phyloP scores from a whole-genome alignment of 2,888 invertebrate species.

The Ophion ventricosus region DNA sequence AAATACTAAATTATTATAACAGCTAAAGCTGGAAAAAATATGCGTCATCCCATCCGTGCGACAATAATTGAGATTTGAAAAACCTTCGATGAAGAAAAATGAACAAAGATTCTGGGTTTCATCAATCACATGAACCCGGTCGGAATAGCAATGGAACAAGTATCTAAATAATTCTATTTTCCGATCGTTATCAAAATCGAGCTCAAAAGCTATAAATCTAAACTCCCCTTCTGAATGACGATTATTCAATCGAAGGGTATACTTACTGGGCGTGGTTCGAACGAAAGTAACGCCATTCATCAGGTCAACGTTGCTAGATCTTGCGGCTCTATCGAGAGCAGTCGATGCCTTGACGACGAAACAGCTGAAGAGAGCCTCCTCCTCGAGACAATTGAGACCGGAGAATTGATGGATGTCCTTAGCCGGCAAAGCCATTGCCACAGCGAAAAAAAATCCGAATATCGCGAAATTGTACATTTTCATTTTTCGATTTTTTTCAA shows the following conservation, averaged over 20 bases:
- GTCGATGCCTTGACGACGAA: slow-evolving; percentile 86
- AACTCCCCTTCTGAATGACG: no score
- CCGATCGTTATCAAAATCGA: no score
- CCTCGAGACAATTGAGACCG: slow-evolving; percentile 78
- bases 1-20: slow-evolving; percentile 9
- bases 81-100: not conserved
- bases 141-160: no score
- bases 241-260: not conserved
- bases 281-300: slow-evolving; percentile 86
- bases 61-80: not conserved
- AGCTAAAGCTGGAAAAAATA: not conserved
- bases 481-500: not conserved
- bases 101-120: no score
- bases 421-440: slow-evolving; percentile 79
- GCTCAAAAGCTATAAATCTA: no score
- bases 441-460: slow-evolving; percentile 77
- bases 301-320: slow-evolving; percentile 85
- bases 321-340: slow-evolving; percentile 85
- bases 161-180: no score
- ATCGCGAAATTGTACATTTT: slow-evolving; percentile 83
- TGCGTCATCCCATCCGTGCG: not conserved
- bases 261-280: slow-evolving; percentile 79
- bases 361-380: slow-evolving; percentile 85
- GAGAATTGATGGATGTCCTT: slow-evolving; percentile 65
- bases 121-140: no score